Evolutionary conservation across 1,140 invertebrate species (phyloP), one percentile per base, ranked within the genome.

Genomic region (Asobara japonica): DNA sequence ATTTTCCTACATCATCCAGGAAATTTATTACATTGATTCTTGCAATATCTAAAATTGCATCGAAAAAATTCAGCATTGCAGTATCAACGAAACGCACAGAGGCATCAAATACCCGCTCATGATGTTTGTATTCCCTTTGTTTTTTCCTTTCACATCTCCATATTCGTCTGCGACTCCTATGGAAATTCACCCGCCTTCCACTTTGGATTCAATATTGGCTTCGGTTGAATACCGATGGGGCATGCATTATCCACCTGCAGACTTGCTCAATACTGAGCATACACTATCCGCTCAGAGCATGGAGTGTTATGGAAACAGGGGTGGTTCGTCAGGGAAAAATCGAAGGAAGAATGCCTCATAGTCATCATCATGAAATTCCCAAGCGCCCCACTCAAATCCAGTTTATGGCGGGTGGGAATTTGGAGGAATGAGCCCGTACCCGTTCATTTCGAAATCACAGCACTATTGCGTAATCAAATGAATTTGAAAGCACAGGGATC

Each of bases 141-240:
- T 82, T 82, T 82, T 82, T 73, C 80, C 74, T 78, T 77, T 75
- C 69, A 36, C 75, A 83, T 83, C 82, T 82, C 81, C 80, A 83
- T 82, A 83, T 78, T n/a, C 75, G 81, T 80, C 79, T 78, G 77
- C 13, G 72, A 73, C 66, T 75, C 70, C 71, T 78, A 83, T 83
- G 81, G 79, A 82, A 83, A 83, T 83, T 76, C 73, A 66, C 71
- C 79, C 79, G 76, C 79, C 79, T 80, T 74, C 71, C 77, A 65
- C 74, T 74, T 20, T 36, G 36, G 22, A 48, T 75, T 76, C 79
- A 69, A 82, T 83, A 82, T 83, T 81, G 78, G 79, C 79, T 82
- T 80, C 79, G 76, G 77, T 79, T 77, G 78, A 83, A 82, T 83
- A 83, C 80, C 79, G 78, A 82, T 81, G 75, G 29, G 70, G 76